Conservation (phyloP, 64 coral and sea anemone species). For the Platygyra sinensis region DNA sequence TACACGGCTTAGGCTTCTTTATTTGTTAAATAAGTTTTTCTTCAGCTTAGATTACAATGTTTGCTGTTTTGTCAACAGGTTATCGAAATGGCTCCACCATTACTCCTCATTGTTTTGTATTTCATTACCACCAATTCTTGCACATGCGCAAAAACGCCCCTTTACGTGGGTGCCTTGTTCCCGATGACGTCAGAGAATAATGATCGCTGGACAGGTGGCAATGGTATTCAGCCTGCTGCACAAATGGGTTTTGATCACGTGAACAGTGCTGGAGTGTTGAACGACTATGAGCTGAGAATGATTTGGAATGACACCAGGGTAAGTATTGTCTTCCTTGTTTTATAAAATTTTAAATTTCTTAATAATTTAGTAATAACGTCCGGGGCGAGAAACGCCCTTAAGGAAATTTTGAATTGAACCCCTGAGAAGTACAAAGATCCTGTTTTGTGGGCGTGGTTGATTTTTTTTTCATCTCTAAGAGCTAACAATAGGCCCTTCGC, state of each 20-base stretch:
- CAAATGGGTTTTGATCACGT: slow-evolving; percentile 85
- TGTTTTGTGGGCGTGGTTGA: too few species aligned
- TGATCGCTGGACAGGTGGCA: slow-evolving; percentile 80
- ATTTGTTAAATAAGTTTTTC: too few species aligned
- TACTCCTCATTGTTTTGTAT: background rate
- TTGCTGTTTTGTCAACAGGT: background rate
- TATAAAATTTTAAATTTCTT: too few species aligned
- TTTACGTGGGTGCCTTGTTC: slow-evolving; percentile 75
- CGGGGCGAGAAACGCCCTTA: too few species aligned
- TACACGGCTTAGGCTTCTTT: too few species aligned
- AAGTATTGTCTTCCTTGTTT: background rate
- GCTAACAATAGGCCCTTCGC: too few species aligned
- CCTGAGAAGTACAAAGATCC: too few species aligned
- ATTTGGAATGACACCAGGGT: slow-evolving; percentile 87
- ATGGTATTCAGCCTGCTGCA: slow-evolving; percentile 75
- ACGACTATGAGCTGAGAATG: slow-evolving; percentile 72
- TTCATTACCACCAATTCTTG: background rate
- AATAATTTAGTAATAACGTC: too few species aligned
- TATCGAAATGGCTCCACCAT: background rate
- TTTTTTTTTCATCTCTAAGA: too few species aligned
- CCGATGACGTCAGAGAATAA: slow-evolving; percentile 73
- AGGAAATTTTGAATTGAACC: too few species aligned
- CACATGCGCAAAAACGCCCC: slow-evolving; percentile 55
- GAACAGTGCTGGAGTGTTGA: slow-evolving; percentile 56
- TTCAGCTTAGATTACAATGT: too few species aligned